Evolutionary conservation across 2,113 vertebrate genomes (phyloP), one percentile per base, ranked within the genome.

Genomic region (Psettodes erumei): DNA sequence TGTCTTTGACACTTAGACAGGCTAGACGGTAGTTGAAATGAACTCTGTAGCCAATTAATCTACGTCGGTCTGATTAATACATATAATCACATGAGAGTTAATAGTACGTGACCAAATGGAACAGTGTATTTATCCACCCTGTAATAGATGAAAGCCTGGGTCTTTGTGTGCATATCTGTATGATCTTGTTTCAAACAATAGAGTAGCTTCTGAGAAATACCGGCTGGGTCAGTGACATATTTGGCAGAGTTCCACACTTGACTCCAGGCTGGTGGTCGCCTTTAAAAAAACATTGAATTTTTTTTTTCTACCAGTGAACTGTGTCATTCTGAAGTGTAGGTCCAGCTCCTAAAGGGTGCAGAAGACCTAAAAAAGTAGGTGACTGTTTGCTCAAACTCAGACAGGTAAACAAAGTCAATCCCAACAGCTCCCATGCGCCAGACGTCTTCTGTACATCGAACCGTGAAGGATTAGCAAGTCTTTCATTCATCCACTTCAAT

Each of bases 121-220:
- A 21, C n/a, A 19, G n/a, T 77, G 43, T 59, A 27, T 55, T 72
- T 76, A 28, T 51, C 21, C 37, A 25, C 38, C 30, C 42, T 55
- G 21, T 84, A 64, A 13, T 18, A 71, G 56, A 84, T 78, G 60
- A 82, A 77, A 82, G 55, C 27, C 51, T 42, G 58, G 40, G 37
- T 40, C 21, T 60, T 70, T 81, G 55, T 71, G 59, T 54, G n/a
- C 48, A 37, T 54, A 56, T 76, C 40, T 62, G 42, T 10, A 4
- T 37, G 33, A 66, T 78, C 63, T 79, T 45, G 11, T 56, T 32
- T 54, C 13, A 30, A 79, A 87, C 71, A 82, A 81, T 81, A 65
- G 56, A 69, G 21, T 10, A 53, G 60, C 54, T 32, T 15, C 68
- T 64, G 43, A 68, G 58, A 63, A 76, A 78, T 63, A 54, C 50